Percentiles rank a stretch among this genome's conserved stretches.
phyloP scores from a whole-genome alignment of 1,140 invertebrate species.

The Drosophila pallidifrons region DNA sequence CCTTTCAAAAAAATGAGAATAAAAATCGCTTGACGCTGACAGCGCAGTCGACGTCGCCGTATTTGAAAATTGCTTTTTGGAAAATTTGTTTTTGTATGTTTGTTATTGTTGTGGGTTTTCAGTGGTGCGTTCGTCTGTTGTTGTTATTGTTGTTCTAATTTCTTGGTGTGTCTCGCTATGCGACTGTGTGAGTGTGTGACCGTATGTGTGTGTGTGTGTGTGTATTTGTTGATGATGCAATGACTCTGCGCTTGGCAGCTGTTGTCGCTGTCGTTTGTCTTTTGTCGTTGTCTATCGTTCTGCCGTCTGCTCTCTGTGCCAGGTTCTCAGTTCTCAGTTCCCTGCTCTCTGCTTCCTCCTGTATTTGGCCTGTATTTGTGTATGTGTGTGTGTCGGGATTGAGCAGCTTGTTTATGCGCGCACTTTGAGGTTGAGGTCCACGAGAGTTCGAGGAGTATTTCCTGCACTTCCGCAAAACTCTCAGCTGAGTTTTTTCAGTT shows the following conservation, averaged over 20 bases:
- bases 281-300: conserved; percentile 19
- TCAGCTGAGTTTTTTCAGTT: not conserved
- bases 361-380: not conserved
- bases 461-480: conserved; percentile 65
- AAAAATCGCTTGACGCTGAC: conserved; percentile 1
- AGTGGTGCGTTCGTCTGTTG: conserved; percentile 48
- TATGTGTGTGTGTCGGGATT: conserved; percentile 9
- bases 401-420: conserved; percentile 53
- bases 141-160: conserved; percentile 60
- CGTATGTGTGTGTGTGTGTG: conserved; percentile 38
- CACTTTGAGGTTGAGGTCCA: conserved; percentile 40
- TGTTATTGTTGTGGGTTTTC: conserved; percentile 77
- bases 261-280: conserved; percentile 53
- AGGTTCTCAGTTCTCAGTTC: conserved; percentile 4
- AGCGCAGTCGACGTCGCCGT: conserved; percentile 42
- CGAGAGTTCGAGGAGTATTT: conserved; percentile 55
- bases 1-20: not conserved
- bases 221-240: conserved; percentile 79
- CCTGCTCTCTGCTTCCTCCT: not conserved
- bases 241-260: conserved; percentile 82
- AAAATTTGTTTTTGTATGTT: conserved; percentile 66
- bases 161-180: conserved; percentile 15
- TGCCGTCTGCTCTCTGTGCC: conserved; percentile 35
- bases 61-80: conserved; percentile 65
- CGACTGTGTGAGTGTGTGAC: conserved; percentile 37